Percentiles rank a stretch among this genome's conserved stretches.
Conservation (phyloP, 2,113 vertebrate genomes). For the Nansenia antarctica region DNA sequence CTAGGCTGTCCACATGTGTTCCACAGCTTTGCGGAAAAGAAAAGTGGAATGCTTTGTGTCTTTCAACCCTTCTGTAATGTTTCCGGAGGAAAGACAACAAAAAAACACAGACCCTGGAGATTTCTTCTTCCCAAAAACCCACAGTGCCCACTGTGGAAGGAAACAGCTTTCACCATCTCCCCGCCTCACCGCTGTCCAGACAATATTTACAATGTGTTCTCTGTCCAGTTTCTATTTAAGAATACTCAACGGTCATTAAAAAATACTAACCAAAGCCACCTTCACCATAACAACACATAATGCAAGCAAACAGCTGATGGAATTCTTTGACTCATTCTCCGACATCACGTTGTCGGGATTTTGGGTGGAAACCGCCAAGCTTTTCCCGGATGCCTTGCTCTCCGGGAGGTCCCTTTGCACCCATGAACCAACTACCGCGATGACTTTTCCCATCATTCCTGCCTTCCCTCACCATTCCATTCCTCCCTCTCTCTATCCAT, state of each 20-base stretch:
- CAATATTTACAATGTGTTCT: slow-evolving; percentile 14
- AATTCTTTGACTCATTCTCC: slow-evolving; percentile 25
- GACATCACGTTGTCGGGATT: slow-evolving; percentile 43
- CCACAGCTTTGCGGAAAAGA: background rate
- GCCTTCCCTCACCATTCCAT: slow-evolving; percentile 10
- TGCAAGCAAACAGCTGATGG: slow-evolving; percentile 27
- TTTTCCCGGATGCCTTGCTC: slow-evolving; percentile 47
- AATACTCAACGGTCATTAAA: slow-evolving; percentile 37
- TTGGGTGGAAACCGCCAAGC: slow-evolving; percentile 34
- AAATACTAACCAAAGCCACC: slow-evolving; percentile 21
- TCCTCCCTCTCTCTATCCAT: background rate
- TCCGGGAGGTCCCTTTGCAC: slow-evolving; percentile 23
- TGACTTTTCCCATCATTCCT: background rate
- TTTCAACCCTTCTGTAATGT: slow-evolving; percentile 40
- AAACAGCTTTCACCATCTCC: background rate
- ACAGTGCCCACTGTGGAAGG: background rate
- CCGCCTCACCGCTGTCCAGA: background rate
- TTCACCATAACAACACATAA: slow-evolving; percentile 38
- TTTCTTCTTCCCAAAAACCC: slow-evolving; percentile 8
- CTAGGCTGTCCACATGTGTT: background rate
- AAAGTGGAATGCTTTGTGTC: slow-evolving; percentile 11
- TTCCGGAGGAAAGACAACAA: slow-evolving; percentile 25
- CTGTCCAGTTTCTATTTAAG: slow-evolving; percentile 14
- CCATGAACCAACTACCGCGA: background rate
- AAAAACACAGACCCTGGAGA: slow-evolving; percentile 12